A percentile compares a stretch with the other conserved stretches of the same genome.
These are phyloP conservation scores for Aphis craccivora DNA, from an alignment of 1,140 invertebrate species.

Conservation along the genomic window DNA sequence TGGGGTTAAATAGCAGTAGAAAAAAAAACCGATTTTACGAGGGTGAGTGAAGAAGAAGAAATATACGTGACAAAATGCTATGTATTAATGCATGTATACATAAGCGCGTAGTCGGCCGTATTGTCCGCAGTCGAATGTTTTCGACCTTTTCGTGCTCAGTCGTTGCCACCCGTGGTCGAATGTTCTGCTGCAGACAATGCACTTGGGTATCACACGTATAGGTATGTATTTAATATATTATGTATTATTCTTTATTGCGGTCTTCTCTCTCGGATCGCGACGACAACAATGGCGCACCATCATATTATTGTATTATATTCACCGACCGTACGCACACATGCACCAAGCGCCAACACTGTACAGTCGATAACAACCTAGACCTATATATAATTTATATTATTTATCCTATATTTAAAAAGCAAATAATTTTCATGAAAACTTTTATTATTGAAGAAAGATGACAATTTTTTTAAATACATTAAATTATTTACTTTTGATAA, in stretches of 20 bases:
- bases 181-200: constrained; percentile 8
- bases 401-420: neutral
- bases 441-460: neutral
- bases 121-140: constrained; percentile 18
- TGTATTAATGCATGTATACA: neutral
- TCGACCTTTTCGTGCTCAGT: constrained; percentile 19
- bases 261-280: neutral
- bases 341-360: neutral
- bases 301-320: neutral
- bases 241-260: neutral
- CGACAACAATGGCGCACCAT: neutral
- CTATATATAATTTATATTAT: neutral
- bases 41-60: neutral
- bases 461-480: neutral
- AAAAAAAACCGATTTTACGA: neutral
- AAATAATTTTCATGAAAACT: neutral
- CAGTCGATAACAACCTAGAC: constrained; percentile 27
- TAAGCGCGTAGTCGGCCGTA: neutral
- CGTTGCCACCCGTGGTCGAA: neutral
- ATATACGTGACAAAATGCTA: neutral
- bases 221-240: neutral
- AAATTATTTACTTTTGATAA: neutral
- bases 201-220: constrained; percentile 6
- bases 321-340: neutral
- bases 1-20: neutral